These are phyloP conservation scores for Arctopsyche grandis DNA, from an alignment of 1,140 invertebrate species.

Conservation along the genomic window DNA sequence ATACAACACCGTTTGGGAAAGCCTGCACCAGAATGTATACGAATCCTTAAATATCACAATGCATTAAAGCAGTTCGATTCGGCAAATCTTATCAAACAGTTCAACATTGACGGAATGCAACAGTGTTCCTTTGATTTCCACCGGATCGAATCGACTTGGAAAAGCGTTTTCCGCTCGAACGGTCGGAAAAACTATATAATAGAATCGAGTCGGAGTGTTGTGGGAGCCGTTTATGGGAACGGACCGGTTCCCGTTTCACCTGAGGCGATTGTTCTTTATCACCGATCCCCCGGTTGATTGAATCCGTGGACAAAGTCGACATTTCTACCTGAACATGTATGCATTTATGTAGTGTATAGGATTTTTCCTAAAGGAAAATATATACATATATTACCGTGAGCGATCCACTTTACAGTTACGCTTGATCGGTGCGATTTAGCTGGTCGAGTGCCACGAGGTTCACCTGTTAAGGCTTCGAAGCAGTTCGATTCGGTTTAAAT, in stretches of 20 bases:
- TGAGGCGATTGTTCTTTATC: constrained; percentile 6
- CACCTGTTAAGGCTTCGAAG: no score
- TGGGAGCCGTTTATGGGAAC: neutral
- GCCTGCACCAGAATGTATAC: no score
- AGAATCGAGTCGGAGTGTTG: neutral
- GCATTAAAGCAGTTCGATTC: no score
- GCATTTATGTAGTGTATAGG: neutral
- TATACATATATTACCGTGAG: neutral
- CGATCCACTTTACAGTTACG: no score
- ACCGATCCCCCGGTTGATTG: neutral
- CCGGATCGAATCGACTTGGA: neutral
- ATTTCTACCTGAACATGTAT: neutral
- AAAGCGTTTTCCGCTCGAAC: neutral
- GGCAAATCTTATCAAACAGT: neutral
- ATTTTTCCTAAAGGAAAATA: neutral
- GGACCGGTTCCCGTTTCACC: neutral
- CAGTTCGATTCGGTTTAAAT: no score
- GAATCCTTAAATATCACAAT: no score
- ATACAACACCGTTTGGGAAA: no score
- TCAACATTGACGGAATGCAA: constrained; percentile 7
- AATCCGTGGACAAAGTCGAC: constrained; percentile 2
- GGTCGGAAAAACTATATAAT: neutral
- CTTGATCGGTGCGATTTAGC: neutral
- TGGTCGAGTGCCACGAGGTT: neutral
- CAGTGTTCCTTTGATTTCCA: neutral